phyloP scores from a whole-genome alignment of 2,888 invertebrate species.

The Poecilobothrus nobilitatus region DNA sequence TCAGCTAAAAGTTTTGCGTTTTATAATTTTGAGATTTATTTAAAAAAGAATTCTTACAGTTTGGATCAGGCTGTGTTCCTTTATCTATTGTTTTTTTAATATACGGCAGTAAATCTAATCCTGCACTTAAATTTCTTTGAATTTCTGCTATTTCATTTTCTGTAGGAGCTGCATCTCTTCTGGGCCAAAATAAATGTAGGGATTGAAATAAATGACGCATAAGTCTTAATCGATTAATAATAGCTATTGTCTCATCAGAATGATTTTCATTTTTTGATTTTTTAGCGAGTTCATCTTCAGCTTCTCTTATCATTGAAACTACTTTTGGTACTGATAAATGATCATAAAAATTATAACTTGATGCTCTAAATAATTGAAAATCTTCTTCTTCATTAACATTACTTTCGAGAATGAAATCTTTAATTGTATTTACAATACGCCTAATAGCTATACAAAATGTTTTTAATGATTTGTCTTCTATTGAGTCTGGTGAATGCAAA shows the following conservation, averaged over 20 bases:
- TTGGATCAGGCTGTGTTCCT: constrained; percentile 58
- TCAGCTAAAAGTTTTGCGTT: constrained; percentile 44
- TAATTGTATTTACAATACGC: constrained; percentile 80
- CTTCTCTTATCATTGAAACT: constrained; percentile 70
- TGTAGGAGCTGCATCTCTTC: constrained; percentile 46
- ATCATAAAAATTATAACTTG: constrained; percentile 66
- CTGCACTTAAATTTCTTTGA: constrained; percentile 69
- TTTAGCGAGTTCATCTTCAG: constrained; percentile 80
- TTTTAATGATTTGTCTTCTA: constrained; percentile 72
- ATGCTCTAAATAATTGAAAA: constrained; percentile 82
- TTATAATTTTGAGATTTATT: neutral
- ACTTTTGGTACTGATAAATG: constrained; percentile 76
- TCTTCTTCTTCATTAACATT: constrained; percentile 93
- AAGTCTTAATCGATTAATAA: constrained; percentile 76
- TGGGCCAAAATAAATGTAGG: constrained; percentile 44
- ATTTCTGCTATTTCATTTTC: constrained; percentile 60
- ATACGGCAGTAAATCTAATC: constrained; percentile 71
- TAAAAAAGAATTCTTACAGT: constrained; percentile 29
- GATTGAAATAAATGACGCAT: constrained; percentile 79
- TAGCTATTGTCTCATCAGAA: constrained; percentile 56
- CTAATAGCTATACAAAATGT: constrained; percentile 81
- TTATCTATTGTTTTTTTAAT: constrained; percentile 67
- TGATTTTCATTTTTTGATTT: constrained; percentile 48
- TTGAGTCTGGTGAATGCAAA: constrained; percentile 79
- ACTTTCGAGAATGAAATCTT: constrained; percentile 79